Conservation (phyloP, 2,888 invertebrate genomes). For the Hemithea aestivaria region DNA sequence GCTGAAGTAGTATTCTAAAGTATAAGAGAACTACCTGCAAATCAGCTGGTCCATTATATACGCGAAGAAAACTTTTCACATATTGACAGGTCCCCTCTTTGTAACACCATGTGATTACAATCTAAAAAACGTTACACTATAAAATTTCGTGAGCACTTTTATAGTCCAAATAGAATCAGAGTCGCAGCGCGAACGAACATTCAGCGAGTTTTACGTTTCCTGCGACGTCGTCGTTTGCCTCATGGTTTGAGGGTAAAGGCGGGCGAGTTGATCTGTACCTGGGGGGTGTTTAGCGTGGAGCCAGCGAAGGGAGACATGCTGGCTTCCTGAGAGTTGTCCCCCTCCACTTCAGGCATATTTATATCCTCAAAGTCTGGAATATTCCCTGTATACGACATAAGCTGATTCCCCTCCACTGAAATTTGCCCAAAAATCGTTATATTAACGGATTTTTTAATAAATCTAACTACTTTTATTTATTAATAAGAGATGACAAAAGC, state of each 20-base stretch:
- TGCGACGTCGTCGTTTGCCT: slow-evolving; percentile 33
- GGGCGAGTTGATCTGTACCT: slow-evolving; percentile 52
- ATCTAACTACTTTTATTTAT: neutral
- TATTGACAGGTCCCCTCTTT: too few relatives aligned
- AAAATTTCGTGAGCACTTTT: neutral
- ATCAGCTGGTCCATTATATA: too few relatives aligned
- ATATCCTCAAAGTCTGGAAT: slow-evolving; percentile 77
- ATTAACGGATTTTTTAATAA: slow-evolving; percentile 16
- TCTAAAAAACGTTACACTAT: too few relatives aligned
- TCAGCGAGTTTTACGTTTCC: slow-evolving; percentile 22
- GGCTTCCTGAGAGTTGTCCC: slow-evolving; percentile 52
- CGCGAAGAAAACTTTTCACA: too few relatives aligned
- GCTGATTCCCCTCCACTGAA: slow-evolving; percentile 78
- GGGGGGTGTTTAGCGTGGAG: slow-evolving; percentile 66
- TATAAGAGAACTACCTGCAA: too few relatives aligned
- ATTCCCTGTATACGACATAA: slow-evolving; percentile 77
- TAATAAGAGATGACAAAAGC: too few relatives aligned
- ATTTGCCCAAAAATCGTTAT: slow-evolving; percentile 34
- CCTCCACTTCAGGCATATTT: slow-evolving; percentile 62
- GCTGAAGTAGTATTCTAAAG: too few relatives aligned
- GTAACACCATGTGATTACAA: too few relatives aligned
- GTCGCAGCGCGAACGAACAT: slow-evolving; percentile 11
- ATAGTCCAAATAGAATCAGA: slow-evolving; percentile 15
- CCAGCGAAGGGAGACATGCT: slow-evolving; percentile 42
- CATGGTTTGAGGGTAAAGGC: slow-evolving; percentile 51